Evolutionary conservation across 1,140 invertebrate species (phyloP).

Genomic region (Pogonomyrmex barbatus): DNA sequence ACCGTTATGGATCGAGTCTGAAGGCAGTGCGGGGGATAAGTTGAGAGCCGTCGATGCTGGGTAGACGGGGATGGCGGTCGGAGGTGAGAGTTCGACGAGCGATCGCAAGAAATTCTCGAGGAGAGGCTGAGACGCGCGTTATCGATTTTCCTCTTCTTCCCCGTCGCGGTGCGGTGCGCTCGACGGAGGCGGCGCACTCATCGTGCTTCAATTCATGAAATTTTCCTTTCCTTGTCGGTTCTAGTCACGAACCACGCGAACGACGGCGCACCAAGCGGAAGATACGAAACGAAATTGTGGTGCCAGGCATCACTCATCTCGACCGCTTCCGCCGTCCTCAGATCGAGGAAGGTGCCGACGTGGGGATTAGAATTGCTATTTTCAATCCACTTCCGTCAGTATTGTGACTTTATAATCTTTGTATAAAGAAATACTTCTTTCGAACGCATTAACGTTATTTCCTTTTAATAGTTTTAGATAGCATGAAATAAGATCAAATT

Average conservation of each 20-base stretch:
- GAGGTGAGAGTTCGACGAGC: conserved; percentile 76
- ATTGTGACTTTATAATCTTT: conserved; percentile 2
- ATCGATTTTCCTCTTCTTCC: conserved; percentile 74
- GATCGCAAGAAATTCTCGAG: conserved; percentile 75
- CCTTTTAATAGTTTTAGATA: no score
- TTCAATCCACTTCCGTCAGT: conserved; percentile 23
- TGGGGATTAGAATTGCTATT: conserved; percentile 55
- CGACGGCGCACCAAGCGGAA: conserved; percentile 35
- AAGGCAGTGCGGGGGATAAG: conserved; percentile 64
- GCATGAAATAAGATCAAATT: not conserved
- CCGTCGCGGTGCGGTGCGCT: conserved; percentile 62
- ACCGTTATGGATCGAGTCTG: conserved; percentile 73
- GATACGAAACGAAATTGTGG: conserved; percentile 71
- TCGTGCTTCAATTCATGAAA: conserved; percentile 73
- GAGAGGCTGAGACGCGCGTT: conserved; percentile 69
- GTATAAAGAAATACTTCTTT: conserved; percentile 7
- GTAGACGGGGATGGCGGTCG: conserved; percentile 41
- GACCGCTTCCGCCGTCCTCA: conserved; percentile 45
- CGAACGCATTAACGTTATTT: not conserved
- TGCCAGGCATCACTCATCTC: conserved; percentile 58
- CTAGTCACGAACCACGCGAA: conserved; percentile 52
- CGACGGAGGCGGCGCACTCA: conserved; percentile 62
- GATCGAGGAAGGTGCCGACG: conserved; percentile 17
- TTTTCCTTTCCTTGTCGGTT: conserved; percentile 71
- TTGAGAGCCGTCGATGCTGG: conserved; percentile 66